Evolutionary conservation across 2,888 invertebrate genomes (phyloP).

Genomic region (Trypoxylon attenuatum): DNA sequence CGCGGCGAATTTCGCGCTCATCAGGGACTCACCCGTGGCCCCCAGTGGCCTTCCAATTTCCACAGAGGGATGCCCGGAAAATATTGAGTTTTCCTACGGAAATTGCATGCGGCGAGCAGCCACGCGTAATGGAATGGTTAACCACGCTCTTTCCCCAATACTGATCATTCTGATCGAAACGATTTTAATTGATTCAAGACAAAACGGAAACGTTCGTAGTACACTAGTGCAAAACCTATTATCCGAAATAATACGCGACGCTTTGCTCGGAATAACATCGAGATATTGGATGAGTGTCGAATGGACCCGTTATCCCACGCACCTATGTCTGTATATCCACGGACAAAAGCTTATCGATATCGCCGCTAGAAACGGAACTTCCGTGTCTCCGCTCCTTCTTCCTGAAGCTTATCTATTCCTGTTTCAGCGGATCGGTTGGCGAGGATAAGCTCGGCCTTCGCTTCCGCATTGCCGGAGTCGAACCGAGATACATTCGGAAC

Average conservation of each 20-base stretch:
- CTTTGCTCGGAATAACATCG: no score
- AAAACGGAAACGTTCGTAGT: slow-evolving; percentile 13
- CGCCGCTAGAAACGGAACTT: not conserved
- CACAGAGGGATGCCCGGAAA: no score
- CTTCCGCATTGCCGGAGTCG: not conserved
- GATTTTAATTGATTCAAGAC: slow-evolving; percentile 38
- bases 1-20: no score
- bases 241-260: no score
- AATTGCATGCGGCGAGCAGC: slow-evolving; percentile 4
- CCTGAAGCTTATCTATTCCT: not conserved
- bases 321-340: no score
- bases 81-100: no score
- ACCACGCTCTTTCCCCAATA: slow-evolving; percentile 4
- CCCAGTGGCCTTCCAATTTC: no score
- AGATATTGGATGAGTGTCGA: no score
- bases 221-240: no score
- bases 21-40: no score
- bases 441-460: not conserved
- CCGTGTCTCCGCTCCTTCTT: not conserved
- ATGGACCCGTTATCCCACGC: no score
- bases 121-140: slow-evolving; percentile 19
- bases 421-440: not conserved
- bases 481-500: not conserved
- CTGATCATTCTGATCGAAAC: slow-evolving; percentile 6
- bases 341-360: not conserved